Conservation (phyloP, 2,113 vertebrate species). For the Tauraco erythrolophus region DNA sequence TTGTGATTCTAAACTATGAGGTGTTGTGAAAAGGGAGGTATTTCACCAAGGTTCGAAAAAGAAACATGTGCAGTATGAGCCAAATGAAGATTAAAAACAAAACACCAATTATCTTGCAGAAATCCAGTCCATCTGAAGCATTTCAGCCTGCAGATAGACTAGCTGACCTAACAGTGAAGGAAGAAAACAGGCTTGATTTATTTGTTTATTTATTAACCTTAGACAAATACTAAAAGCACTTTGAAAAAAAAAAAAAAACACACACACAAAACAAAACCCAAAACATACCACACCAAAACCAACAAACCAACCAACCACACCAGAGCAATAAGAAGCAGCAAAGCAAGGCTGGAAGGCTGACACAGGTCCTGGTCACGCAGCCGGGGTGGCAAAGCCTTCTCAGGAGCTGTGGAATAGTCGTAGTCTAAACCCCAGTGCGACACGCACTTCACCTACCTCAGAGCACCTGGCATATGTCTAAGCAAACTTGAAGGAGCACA, state of each 20-base stretch:
- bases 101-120: not conserved
- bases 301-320: not conserved
- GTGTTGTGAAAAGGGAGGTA: not conserved
- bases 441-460: not conserved
- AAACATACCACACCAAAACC: not conserved
- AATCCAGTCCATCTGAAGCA: constrained; percentile 20
- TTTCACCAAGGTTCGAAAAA: not conserved
- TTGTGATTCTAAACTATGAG: not conserved
- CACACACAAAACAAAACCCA: not conserved
- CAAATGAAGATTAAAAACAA: constrained; percentile 17
- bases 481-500: not conserved
- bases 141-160: not conserved
- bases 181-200: not conserved
- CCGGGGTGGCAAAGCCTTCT: not conserved
- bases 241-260: not conserved
- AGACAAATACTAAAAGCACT: not conserved
- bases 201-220: not conserved
- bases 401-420: not conserved
- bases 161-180: constrained; percentile 15
- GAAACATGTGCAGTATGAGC: not conserved
- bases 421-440: not conserved
- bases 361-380: not conserved
- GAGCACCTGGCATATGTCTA: constrained; percentile 32
- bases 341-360: not conserved
- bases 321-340: not conserved